A percentile compares a stretch with the other conserved stretches of the same genome.
phyloP scores from a whole-genome alignment of 2,113 vertebrate genomes.

The Ceyx cyanopectus region DNA sequence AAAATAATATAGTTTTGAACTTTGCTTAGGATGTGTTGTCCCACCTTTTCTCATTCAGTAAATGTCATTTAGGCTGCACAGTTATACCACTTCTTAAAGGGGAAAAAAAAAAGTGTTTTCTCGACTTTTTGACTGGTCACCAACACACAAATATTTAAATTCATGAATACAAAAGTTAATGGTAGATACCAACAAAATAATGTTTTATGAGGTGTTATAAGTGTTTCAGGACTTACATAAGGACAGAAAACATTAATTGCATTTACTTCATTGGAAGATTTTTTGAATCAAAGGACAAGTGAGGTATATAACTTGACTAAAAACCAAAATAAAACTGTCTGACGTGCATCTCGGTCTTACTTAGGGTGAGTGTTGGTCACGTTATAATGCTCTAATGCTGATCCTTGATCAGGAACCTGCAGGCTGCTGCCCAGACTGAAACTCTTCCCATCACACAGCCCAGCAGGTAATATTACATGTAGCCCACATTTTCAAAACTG shows the following conservation, averaged over 20 bases:
- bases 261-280: background rate
- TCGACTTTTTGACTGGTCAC: background rate
- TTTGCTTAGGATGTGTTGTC: background rate
- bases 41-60: conserved; percentile 17
- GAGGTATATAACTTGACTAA: conserved; percentile 8
- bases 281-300: background rate
- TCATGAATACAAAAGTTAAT: conserved; percentile 19
- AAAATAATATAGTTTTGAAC: background rate
- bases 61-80: background rate
- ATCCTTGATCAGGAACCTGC: background rate
- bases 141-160: conserved; percentile 9
- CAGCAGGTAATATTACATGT: background rate
- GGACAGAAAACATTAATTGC: background rate
- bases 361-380: conserved; percentile 4
- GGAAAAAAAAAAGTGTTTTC: background rate
- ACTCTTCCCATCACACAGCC: background rate
- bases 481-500: background rate
- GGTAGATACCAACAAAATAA: conserved; percentile 18
- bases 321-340: background rate
- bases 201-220: conserved; percentile 47
- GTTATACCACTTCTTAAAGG: background rate
- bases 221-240: background rate
- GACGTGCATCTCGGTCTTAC: background rate
- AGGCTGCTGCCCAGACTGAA: background rate
- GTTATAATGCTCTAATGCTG: background rate